These are phyloP conservation scores for Anarsia innoxiella DNA, from an alignment of 2,888 invertebrate genomes.

Conservation along the genomic window DNA sequence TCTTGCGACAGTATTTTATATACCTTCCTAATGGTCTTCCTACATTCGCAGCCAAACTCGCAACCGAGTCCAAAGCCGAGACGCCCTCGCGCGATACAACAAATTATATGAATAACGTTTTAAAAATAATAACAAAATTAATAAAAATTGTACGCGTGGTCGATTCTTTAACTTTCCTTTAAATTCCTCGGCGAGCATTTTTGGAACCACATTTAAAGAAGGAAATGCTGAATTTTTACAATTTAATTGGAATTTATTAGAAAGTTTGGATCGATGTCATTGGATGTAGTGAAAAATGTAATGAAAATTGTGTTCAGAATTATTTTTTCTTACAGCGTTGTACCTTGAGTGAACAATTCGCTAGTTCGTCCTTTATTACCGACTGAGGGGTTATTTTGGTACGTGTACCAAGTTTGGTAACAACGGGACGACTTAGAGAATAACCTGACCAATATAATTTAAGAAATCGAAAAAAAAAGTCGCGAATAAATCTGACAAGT, in stretches of 20 bases:
- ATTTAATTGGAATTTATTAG: slow-evolving; percentile 37
- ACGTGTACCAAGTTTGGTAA: background rate
- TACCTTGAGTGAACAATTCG: slow-evolving; percentile 43
- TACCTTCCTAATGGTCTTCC: slow-evolving; percentile 67
- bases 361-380: slow-evolving; percentile 1
- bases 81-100: slow-evolving; percentile 59
- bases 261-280: slow-evolving; percentile 33
- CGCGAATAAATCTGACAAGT: background rate
- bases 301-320: slow-evolving; percentile 60
- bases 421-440: background rate
- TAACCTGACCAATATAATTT: background rate
- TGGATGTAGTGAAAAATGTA: slow-evolving; percentile 67
- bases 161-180: slow-evolving; percentile 32
- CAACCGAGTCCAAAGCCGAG: slow-evolving; percentile 38
- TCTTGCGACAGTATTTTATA: background rate
- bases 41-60: slow-evolving; percentile 41
- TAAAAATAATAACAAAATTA: slow-evolving; percentile 68
- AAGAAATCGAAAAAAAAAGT: background rate
- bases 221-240: slow-evolving; percentile 39
- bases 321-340: slow-evolving; percentile 50
- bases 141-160: slow-evolving; percentile 67
- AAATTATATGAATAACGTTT: slow-evolving; percentile 75
- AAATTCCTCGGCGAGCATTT: slow-evolving; percentile 46
- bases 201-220: slow-evolving; percentile 39
- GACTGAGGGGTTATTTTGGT: slow-evolving; percentile 9